Percentiles rank a stretch among this genome's conserved stretches.
Conservation (phyloP, 2,113 vertebrate species). For the Passer domesticus region DNA sequence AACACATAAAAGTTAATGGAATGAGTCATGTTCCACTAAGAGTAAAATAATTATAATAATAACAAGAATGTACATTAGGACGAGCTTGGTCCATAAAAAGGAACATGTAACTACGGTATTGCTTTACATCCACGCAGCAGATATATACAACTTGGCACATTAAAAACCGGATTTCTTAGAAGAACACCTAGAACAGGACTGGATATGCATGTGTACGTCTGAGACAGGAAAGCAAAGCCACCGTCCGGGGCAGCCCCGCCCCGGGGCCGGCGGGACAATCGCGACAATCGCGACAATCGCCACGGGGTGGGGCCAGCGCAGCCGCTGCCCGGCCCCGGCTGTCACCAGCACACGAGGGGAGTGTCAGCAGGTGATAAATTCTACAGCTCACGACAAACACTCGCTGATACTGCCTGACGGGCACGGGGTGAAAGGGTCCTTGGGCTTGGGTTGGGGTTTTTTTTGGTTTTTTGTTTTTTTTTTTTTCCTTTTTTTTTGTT, state of each 20-base stretch:
- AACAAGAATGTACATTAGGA: slow-evolving; percentile 79
- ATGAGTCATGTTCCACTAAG: slow-evolving; percentile 77
- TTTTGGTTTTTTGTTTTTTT: neutral
- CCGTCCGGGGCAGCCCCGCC: slow-evolving; percentile 38
- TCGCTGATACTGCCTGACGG: slow-evolving; percentile 74
- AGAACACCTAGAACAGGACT: slow-evolving; percentile 78
- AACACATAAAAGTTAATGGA: slow-evolving; percentile 77
- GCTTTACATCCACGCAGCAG: slow-evolving; percentile 80
- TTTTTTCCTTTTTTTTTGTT: neutral
- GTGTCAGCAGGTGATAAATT: slow-evolving; percentile 70
- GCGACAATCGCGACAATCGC: neutral
- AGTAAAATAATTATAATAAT: slow-evolving; percentile 69
- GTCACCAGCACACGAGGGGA: slow-evolving; percentile 69
- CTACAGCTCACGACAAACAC: slow-evolving; percentile 72
- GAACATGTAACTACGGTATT: slow-evolving; percentile 78
- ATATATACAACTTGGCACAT: slow-evolving; percentile 83
- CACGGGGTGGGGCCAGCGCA: neutral
- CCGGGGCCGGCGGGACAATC: neutral
- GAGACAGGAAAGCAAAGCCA: slow-evolving; percentile 76
- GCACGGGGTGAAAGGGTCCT: slow-evolving; percentile 69
- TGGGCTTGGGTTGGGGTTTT: neutral
- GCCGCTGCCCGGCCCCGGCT: neutral
- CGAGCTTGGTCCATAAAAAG: slow-evolving; percentile 76
- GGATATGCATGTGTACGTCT: slow-evolving; percentile 73
- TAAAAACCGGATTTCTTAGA: slow-evolving; percentile 73